These are phyloP conservation scores for Sinodicranocentrus sp. DNA, from an alignment of 2,888 invertebrate species.

Conservation along the genomic window DNA sequence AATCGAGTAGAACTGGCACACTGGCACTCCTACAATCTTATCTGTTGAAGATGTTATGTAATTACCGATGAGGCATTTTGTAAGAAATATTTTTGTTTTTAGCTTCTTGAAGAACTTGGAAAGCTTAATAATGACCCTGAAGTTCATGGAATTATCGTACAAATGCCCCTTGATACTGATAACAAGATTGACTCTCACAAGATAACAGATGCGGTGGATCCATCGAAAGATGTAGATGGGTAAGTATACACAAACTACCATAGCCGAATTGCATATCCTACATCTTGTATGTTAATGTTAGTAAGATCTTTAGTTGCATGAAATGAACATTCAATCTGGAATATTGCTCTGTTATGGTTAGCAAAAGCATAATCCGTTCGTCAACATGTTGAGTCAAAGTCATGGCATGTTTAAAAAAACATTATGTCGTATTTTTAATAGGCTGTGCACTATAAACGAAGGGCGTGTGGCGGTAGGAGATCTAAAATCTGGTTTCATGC, in stretches of 20 bases:
- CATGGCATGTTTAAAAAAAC: conserved; percentile 7
- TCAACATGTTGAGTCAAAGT: conserved; percentile 23
- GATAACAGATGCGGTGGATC: conserved; percentile 91
- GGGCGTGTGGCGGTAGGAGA: conserved; percentile 95
- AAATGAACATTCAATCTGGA: not conserved
- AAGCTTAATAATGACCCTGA: conserved; percentile 89
- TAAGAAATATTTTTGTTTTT: conserved; percentile 62
- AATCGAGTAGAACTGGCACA: conserved; percentile 5
- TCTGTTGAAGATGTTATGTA: not conserved
- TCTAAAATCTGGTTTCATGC: conserved; percentile 89
- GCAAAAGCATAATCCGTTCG: not conserved
- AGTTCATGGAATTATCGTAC: conserved; percentile 97
- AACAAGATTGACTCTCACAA: conserved; percentile 91
- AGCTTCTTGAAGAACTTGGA: conserved; percentile 85
- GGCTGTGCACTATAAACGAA: conserved; percentile 94
- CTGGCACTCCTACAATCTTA: not conserved
- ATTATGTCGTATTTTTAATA: conserved; percentile 77
- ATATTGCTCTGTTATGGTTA: not conserved
- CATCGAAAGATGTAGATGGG: conserved; percentile 98
- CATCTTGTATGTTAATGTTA: too few species aligned
- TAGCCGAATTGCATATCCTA: too few species aligned
- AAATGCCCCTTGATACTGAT: conserved; percentile 94
- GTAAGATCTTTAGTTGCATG: too few species aligned
- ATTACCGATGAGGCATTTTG: too few species aligned
- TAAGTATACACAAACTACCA: too few species aligned